These are phyloP conservation scores for Calidris pugnax DNA, from an alignment of 2,113 vertebrate species.

Conservation along the genomic window DNA sequence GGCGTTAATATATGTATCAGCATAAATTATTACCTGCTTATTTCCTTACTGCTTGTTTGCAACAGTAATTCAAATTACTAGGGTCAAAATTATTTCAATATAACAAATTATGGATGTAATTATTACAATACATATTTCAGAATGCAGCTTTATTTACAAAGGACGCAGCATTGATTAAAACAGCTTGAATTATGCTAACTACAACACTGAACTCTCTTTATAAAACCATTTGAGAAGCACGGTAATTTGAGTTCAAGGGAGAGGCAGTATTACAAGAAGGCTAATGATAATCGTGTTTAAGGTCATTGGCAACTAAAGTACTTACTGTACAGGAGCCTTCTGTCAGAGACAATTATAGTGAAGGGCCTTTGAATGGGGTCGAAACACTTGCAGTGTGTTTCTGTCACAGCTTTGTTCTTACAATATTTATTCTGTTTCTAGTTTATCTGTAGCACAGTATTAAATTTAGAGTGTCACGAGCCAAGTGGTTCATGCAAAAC, in stretches of 20 bases:
- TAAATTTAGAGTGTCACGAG: not conserved
- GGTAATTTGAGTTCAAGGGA: slow-evolving; percentile 50
- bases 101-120: slow-evolving; percentile 24
- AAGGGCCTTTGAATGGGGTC: slow-evolving; percentile 35
- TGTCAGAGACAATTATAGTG: slow-evolving; percentile 46
- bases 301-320: slow-evolving; percentile 43
- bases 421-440: slow-evolving; percentile 43
- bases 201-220: not conserved
- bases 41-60: not conserved
- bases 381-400: not conserved
- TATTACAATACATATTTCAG: not conserved
- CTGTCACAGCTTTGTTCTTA: slow-evolving; percentile 53
- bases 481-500: slow-evolving; percentile 29
- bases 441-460: not conserved
- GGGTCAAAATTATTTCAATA: slow-evolving; percentile 22
- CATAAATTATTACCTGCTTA: slow-evolving; percentile 4
- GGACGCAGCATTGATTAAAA: slow-evolving; percentile 36
- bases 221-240: slow-evolving; percentile 29
- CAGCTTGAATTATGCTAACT: slow-evolving; percentile 34
- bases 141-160: slow-evolving; percentile 34
- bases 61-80: slow-evolving; percentile 13
- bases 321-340: slow-evolving; percentile 25
- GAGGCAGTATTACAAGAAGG: slow-evolving; percentile 1
- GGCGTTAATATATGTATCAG: not conserved
- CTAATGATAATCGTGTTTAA: slow-evolving; percentile 44